These are phyloP conservation scores for Embidobia sp. DNA, from an alignment of 2,888 invertebrate species.

Conservation along the genomic window DNA sequence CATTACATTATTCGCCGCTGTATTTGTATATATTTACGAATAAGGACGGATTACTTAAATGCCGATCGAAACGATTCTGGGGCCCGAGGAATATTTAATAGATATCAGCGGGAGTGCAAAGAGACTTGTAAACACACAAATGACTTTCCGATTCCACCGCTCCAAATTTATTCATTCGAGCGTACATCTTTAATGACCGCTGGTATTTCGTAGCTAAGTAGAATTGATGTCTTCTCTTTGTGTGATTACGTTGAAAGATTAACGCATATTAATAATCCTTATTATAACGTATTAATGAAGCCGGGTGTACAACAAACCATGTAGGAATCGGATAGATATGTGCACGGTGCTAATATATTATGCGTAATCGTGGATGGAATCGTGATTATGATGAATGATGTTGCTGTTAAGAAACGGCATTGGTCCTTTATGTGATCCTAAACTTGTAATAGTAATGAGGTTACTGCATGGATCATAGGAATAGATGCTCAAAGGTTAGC, in stretches of 20 bases:
- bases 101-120: constrained; percentile 1
- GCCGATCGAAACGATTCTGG: constrained; percentile 37
- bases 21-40: constrained; percentile 33
- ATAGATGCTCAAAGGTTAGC: neutral
- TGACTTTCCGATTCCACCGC: constrained; percentile 36
- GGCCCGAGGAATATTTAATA: constrained; percentile 37
- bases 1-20: constrained; percentile 31
- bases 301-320: constrained; percentile 32
- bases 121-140: constrained; percentile 37
- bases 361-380: constrained; percentile 25
- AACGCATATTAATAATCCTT: constrained; percentile 41
- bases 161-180: constrained; percentile 17
- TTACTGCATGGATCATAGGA: neutral
- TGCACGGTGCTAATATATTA: constrained; percentile 13
- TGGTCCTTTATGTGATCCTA: constrained; percentile 1
- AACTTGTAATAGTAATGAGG: neutral
- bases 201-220: constrained; percentile 21
- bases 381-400: constrained; percentile 8
- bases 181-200: constrained; percentile 25
- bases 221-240: constrained; percentile 40
- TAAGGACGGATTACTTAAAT: constrained; percentile 47
- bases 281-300: constrained; percentile 39
- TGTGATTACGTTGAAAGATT: constrained; percentile 43
- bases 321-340: constrained; percentile 32
- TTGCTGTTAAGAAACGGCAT: constrained; percentile 19